These are phyloP conservation scores for Chloroceryle aenea DNA, from an alignment of 2,113 vertebrate genomes.

Conservation along the genomic window DNA sequence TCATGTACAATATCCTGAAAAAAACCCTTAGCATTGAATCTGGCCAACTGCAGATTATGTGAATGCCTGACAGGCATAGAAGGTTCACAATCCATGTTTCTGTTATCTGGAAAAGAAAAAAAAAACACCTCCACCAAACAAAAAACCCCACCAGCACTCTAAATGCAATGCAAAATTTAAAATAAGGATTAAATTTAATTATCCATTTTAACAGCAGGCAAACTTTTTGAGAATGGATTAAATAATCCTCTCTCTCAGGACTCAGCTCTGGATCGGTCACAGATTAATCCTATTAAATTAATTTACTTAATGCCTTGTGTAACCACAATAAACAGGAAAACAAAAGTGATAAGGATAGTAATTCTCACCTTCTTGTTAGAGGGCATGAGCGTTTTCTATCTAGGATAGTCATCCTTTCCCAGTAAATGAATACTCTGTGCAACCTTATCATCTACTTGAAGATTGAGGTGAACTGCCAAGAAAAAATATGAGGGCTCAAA, in stretches of 20 bases:
- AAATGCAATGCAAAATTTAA: slow-evolving; percentile 23
- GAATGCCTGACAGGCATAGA: neutral
- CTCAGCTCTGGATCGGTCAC: neutral
- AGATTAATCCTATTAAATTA: neutral
- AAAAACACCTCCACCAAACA: neutral
- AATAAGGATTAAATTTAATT: slow-evolving; percentile 37
- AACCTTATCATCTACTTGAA: neutral
- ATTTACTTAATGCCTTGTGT: neutral
- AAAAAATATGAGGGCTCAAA: neutral
- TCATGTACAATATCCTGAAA: neutral
- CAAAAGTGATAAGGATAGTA: neutral
- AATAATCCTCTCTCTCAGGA: neutral
- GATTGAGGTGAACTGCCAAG: neutral
- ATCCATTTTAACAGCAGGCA: neutral
- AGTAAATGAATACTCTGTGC: neutral
- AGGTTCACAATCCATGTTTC: neutral
- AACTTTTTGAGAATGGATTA: neutral
- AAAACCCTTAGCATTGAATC: neutral
- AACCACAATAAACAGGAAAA: neutral
- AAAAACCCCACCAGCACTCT: fast-evolving
- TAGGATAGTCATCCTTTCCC: slow-evolving; percentile 9
- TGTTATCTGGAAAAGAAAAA: neutral
- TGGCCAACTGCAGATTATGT: neutral
- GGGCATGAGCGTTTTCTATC: neutral
- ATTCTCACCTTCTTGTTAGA: neutral